A percentile compares a stretch with the other conserved stretches of the same genome.
Evolutionary conservation across 2,888 invertebrate genomes (phyloP).

Genomic region (Taenaris catops): DNA sequence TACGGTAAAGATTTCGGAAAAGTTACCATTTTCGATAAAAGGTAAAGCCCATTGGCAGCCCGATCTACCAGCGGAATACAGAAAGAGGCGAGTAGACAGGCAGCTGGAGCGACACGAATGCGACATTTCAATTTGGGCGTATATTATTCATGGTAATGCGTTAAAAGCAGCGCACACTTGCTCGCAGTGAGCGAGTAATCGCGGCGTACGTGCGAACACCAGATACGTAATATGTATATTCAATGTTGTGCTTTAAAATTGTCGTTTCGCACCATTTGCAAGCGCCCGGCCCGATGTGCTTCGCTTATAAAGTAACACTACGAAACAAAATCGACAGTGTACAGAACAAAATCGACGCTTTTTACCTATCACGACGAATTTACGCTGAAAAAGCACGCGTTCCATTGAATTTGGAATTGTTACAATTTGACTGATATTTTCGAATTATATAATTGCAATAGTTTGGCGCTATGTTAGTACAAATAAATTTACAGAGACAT

Average conservation of each 20-base stretch:
- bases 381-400: conserved; percentile 25
- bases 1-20: conserved; percentile 10
- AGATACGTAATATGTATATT: conserved; percentile 61
- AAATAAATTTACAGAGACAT: no score
- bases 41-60: conserved; percentile 63
- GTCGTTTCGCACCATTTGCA: conserved; percentile 74
- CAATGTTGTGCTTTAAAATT: conserved; percentile 75
- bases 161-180: conserved; percentile 72
- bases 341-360: conserved; percentile 42
- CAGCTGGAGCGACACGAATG: conserved; percentile 67
- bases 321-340: conserved; percentile 56
- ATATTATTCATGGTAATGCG: conserved; percentile 80
- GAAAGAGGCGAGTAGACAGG: conserved; percentile 60
- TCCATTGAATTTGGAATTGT: conserved; percentile 25
- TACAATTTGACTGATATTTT: conserved; percentile 30
- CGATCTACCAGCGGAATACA: conserved; percentile 54
- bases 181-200: conserved; percentile 62
- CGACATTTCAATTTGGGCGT: conserved; percentile 78
- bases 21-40: conserved; percentile 36
- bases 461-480: conserved; percentile 8
- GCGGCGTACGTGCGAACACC: conserved; percentile 62
- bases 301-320: conserved; percentile 65
- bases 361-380: conserved; percentile 41
- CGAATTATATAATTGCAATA: conserved; percentile 34
- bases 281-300: conserved; percentile 55